Evolutionary conservation across 2,888 invertebrate genomes (phyloP).

Genomic region (Cantharis flavilabris): DNA sequence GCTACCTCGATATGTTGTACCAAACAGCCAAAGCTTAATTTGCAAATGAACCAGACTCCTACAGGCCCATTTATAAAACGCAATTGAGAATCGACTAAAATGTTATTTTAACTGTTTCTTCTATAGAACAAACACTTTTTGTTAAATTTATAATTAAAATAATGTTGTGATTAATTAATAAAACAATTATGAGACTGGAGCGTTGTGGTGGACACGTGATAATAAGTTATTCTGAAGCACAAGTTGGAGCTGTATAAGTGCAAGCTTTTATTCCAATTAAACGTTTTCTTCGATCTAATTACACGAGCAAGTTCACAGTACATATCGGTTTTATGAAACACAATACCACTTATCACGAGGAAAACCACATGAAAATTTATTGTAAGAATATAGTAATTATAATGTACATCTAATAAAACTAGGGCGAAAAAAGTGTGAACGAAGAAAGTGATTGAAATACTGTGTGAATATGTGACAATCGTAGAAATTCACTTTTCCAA

Average conservation of each 20-base stretch:
- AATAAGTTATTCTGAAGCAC: not conserved
- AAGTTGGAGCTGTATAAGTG: not conserved
- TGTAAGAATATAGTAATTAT: too few species aligned
- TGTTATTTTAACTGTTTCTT: too few species aligned
- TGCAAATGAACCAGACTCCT: too few species aligned
- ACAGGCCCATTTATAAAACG: too few species aligned
- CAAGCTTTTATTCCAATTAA: constrained; percentile 15
- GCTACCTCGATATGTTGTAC: too few species aligned
- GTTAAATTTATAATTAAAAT: too few species aligned
- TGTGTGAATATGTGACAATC: not conserved
- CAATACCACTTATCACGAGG: constrained; percentile 2
- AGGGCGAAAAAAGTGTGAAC: not conserved
- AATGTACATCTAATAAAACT: not conserved
- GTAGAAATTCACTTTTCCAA: not conserved
- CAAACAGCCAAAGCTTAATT: too few species aligned
- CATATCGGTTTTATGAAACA: not conserved
- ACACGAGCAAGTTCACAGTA: constrained; percentile 3
- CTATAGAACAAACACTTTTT: too few species aligned
- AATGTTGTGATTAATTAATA: not conserved
- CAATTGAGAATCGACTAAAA: too few species aligned
- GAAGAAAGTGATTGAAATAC: not conserved
- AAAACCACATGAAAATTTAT: not conserved
- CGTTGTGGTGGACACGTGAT: not conserved
- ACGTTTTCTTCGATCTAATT: constrained; percentile 5
- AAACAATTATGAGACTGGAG: not conserved